Percentiles rank a stretch among this genome's conserved stretches.
Evolutionary conservation across 2,113 vertebrate genomes (phyloP).

Genomic region (Phoenicopterus ruber): DNA sequence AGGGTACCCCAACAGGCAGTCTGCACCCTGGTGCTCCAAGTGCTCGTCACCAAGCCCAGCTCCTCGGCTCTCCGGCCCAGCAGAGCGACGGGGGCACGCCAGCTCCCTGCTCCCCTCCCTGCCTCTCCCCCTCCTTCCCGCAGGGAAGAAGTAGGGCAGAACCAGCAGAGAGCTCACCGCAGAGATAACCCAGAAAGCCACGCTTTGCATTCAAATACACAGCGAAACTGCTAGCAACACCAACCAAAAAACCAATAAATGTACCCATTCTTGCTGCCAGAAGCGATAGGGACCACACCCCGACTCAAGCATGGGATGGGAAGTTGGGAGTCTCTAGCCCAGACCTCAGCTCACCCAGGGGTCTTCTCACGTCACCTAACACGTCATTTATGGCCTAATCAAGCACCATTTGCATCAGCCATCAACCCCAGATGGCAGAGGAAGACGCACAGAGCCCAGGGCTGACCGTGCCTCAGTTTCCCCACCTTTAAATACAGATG

Average conservation of each 20-base stretch:
- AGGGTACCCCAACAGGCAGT: background rate
- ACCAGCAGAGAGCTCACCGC: background rate
- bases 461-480: background rate
- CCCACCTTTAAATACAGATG: background rate
- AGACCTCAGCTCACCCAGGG: background rate
- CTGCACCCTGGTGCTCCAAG: background rate
- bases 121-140: background rate
- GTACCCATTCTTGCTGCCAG: background rate
- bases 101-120: background rate
- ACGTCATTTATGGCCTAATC: background rate
- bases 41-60: fast-evolving
- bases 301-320: background rate
- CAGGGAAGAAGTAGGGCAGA: background rate
- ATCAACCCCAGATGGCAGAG: background rate
- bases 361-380: background rate
- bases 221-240: background rate
- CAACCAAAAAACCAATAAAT: background rate
- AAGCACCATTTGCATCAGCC: background rate
- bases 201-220: background rate
- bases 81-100: fast-evolving
- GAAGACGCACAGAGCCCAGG: background rate
- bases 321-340: background rate
- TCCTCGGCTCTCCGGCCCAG: background rate
- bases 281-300: background rate
- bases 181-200: background rate